Evolutionary conservation across 1,140 invertebrate species (phyloP), one percentile per base, ranked within the genome.

Genomic region (Drosophila bifasciata): DNA sequence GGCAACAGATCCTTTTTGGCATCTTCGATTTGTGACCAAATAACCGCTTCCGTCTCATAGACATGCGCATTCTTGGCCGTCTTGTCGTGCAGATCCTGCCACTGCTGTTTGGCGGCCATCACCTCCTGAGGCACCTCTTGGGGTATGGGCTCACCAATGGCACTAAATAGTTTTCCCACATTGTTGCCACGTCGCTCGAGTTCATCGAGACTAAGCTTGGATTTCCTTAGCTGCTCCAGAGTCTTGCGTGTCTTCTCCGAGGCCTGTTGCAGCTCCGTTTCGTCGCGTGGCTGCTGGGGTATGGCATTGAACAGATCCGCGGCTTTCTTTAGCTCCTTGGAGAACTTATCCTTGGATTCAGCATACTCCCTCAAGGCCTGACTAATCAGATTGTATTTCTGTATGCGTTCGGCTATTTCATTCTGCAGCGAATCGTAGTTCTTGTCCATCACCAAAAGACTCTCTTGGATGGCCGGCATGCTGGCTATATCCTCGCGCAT

Each of bases 1-100:
- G 94, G 94, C 0, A 96, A 91, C 13, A 98, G 92, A 86, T 97
- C 96, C 71, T 96, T 95, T 84, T 96, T 97, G 0, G 95, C 94
- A 67, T 97, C 96, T 57, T 97, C 95, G 5, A 98, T 96, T 91
- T 98, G 97, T 74, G 97, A 96, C 97, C 97, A 98, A 48, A 98
- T 95, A 5, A 97, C 95, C 0, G 96, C 92, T 90, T 98, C 97
- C 1, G 97, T 96, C 91, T 99, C 97, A 43, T 96, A 94, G 46
- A 95, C 94, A 91, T 97, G 95, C 9, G 95, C 93, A 63, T 94
- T 93, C 62, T 95, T 94, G 15, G 94, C 94, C 3, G 95, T 93
- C 62, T 94, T 93, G 61, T 95, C 94, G 76, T 96, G 94, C 13
- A 94, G 92, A 49, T 95, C 94, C 75, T 97, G 95, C 94, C 96